These are phyloP conservation scores for Lepus timidus DNA, from an alignment of 2,113 vertebrate species.

Conservation along the genomic window DNA sequence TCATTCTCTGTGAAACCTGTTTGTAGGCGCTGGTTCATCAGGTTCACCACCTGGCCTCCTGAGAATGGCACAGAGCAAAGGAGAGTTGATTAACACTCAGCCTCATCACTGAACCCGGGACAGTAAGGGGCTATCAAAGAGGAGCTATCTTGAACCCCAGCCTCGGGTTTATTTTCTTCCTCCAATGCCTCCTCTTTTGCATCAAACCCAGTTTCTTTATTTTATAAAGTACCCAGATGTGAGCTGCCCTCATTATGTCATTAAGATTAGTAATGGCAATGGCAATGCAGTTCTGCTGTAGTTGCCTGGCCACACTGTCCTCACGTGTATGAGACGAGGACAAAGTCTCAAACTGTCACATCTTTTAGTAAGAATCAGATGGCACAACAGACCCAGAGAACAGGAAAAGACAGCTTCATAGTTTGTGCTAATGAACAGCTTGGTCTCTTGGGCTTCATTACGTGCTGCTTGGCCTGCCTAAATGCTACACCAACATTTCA, in stretches of 20 bases:
- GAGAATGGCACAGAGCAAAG: neutral
- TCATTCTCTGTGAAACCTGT: slow-evolving; percentile 96
- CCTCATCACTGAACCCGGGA: neutral
- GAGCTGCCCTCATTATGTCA: slow-evolving; percentile 33
- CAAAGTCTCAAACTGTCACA: neutral
- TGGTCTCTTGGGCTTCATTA: slow-evolving; percentile 41
- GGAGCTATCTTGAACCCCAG: neutral
- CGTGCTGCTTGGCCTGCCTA: neutral
- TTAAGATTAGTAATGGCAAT: slow-evolving; percentile 33
- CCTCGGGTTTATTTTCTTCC: neutral
- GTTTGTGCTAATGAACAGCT: neutral
- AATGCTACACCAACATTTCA: slow-evolving; percentile 21
- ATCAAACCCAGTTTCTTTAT: slow-evolving; percentile 48
- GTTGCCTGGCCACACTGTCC: neutral
- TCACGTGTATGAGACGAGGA: neutral
- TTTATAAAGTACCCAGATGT: slow-evolving; percentile 33
- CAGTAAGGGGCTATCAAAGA: slow-evolving; percentile 19
- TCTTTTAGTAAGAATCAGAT: slow-evolving; percentile 39
- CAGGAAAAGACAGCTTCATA: slow-evolving; percentile 9
- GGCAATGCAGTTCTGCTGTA: neutral
- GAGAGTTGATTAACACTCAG: neutral
- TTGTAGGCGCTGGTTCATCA: slow-evolving; percentile 98
- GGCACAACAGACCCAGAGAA: neutral
- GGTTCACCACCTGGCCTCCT: slow-evolving; percentile 98
- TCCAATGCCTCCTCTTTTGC: neutral